Percentiles rank a stretch among this genome's conserved stretches.
These are phyloP conservation scores for Dolichallabes microphthalmus DNA, from an alignment of 2,113 vertebrate genomes.

Conservation along the genomic window DNA sequence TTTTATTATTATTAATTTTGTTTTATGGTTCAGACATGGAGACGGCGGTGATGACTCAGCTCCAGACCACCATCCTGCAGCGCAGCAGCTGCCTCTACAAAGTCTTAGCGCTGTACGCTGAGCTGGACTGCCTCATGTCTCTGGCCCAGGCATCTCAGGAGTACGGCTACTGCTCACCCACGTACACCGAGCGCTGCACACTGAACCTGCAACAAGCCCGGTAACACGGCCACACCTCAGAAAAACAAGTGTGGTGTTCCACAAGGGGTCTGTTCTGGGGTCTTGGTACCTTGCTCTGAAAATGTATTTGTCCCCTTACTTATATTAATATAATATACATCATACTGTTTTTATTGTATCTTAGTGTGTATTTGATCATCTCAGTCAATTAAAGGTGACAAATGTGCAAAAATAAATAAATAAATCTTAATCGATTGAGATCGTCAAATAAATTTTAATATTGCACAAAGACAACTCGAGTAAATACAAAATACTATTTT, in stretches of 20 bases:
- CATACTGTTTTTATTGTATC: too few species aligned
- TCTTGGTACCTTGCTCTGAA: too few species aligned
- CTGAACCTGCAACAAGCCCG: constrained; percentile 76
- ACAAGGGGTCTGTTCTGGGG: background rate
- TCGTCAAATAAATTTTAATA: too few species aligned
- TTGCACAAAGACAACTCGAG: too few species aligned
- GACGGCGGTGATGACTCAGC: constrained; percentile 85
- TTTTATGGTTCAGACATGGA: constrained; percentile 79
- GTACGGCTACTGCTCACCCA: constrained; percentile 83
- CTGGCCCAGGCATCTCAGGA: constrained; percentile 85
- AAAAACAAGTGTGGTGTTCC: background rate
- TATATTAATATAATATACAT: too few species aligned
- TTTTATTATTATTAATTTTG: background rate
- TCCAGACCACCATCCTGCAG: constrained; percentile 83
- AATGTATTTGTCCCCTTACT: too few species aligned
- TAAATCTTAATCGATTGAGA: too few species aligned
- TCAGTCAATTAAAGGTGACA: too few species aligned
- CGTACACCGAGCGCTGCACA: constrained; percentile 61
- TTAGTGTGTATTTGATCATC: too few species aligned
- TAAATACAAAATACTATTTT: too few species aligned
- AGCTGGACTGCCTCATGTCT: constrained; percentile 90
- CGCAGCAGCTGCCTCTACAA: constrained; percentile 78
- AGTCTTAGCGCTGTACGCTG: constrained; percentile 82
- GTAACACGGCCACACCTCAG: constrained; percentile 54
- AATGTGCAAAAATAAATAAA: too few species aligned